Evolutionary conservation across 2,888 invertebrate species (phyloP), one percentile per base, ranked within the genome.

Genomic region (Diabrotica balteata): DNA sequence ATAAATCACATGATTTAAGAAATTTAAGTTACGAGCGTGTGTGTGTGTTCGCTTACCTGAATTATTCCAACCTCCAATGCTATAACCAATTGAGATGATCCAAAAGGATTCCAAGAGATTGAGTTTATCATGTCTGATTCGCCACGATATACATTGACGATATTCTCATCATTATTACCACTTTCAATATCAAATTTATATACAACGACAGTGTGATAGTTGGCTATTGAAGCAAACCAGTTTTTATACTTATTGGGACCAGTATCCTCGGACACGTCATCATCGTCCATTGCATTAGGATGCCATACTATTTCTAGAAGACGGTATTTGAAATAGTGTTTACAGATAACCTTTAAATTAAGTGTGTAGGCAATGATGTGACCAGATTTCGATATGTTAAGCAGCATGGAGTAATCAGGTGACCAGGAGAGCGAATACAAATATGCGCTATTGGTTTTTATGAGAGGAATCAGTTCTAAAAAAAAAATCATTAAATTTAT

Each of bases 261-360:
- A 0, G 89, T 90, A 32, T 32, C 32, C 32, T 32, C 32, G 4
- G 5, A 4, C 32, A 5, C 4, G 32, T 5, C 32, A 32, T 32
- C 32, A 4, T 32, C 32, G 32, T 32, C 32, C 32, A 32, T 32
- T 71, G 88, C 88, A 59, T 86, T 84, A 0, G 93, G 93, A 83
- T 94, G 93, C 93, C 93, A 94, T 7, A 84, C 85, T 2, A 92
- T 80, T 63, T 86, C 85, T 77, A 91, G 89, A 43, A 94, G 86
- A 84, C 91, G 91, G 59, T 89, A 88, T 78, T 84, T 85, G 5
- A 86, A 79, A 66, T 86, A 86, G 5, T 89, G 81, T 6, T 84
- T 83, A 68, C 70, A 72, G 46, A 78, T 10, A 6, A 76, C 68
- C 51, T 75, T 70, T 47, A 81, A 71, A 60, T 79, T 70, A 5